phyloP scores from a whole-genome alignment of 2,113 vertebrate species.

The Ageneiosus marmoratus region DNA sequence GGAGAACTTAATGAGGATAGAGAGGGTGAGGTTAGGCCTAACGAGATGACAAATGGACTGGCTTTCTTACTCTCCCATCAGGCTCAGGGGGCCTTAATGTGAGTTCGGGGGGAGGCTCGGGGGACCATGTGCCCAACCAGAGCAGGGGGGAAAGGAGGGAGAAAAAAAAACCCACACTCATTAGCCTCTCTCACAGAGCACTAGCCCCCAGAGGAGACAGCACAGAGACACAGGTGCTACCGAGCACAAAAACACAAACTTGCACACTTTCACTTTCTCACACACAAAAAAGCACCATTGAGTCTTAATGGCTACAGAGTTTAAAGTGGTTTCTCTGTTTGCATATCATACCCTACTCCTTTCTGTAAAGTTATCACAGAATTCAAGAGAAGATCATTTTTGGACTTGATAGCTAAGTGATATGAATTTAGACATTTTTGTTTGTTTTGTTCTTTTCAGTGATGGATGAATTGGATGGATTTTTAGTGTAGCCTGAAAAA shows the following conservation, averaged over 20 bases:
- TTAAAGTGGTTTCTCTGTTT: conserved; percentile 13
- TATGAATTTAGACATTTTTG: background rate
- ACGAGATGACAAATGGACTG: conserved; percentile 55
- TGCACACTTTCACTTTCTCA: background rate
- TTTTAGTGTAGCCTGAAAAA: background rate
- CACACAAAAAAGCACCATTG: background rate
- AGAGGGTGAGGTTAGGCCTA: conserved; percentile 44
- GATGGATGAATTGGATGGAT: background rate
- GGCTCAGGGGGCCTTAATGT: conserved; percentile 44
- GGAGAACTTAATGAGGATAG: conserved; percentile 43
- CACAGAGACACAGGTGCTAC: conserved; percentile 48
- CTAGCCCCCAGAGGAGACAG: background rate
- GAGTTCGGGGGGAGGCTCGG: conserved; percentile 21
- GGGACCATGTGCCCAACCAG: conserved; percentile 32
- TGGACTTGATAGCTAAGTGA: background rate
- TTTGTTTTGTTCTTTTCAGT: background rate
- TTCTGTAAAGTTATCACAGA: conserved; percentile 2
- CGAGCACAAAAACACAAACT: conserved; percentile 38
- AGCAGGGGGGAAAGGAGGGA: conserved; percentile 4
- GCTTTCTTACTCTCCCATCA: conserved; percentile 35
- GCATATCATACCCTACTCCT: background rate
- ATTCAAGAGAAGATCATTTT: background rate
- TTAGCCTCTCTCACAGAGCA: conserved; percentile 45
- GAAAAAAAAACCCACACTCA: conserved; percentile 45
- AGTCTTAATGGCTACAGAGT: background rate